phyloP scores from a whole-genome alignment of 92 coral and sea anemone genomes.

The Zoanthus solanderi region DNA sequence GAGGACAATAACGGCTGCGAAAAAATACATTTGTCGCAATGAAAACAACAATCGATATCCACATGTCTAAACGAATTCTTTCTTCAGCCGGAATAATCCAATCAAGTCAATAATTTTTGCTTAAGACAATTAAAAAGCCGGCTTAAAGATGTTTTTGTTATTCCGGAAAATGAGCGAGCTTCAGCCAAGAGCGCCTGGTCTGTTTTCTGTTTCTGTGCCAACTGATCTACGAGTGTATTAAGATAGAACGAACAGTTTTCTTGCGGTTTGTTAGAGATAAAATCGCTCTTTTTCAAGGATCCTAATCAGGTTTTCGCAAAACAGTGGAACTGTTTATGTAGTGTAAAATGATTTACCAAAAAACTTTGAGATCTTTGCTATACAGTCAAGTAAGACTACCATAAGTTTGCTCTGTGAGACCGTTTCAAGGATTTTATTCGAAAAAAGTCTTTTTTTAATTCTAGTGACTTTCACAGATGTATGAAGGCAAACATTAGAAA shows the following conservation, averaged over 20 bases:
- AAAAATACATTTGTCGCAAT: constrained; percentile 30
- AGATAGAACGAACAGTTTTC: not conserved
- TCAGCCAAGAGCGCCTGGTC: not conserved
- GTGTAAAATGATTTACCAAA: not conserved
- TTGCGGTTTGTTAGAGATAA: constrained; percentile 14
- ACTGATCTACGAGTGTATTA: not conserved
- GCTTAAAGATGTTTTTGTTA: not conserved
- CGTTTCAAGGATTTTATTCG: not conserved
- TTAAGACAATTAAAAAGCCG: constrained; percentile 10
- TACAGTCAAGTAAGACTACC: not conserved
- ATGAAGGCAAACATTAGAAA: constrained; percentile 19
- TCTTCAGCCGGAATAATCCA: not conserved
- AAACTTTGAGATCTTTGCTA: not conserved
- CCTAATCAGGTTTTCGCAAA: not conserved
- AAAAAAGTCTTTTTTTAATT: not conserved
- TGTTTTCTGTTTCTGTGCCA: not conserved
- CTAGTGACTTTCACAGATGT: constrained; percentile 32
- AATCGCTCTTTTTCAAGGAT: constrained; percentile 3
- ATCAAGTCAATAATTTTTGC: not conserved
- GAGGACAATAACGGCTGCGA: constrained; percentile 20
- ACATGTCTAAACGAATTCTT: constrained; percentile 29
- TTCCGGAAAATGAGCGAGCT: not conserved
- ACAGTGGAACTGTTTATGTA: constrained; percentile 13
- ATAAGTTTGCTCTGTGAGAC: not conserved
- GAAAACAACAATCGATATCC: constrained; percentile 6